Conservation (phyloP, 2,113 vertebrate species). For the Varanus komodoensis region DNA sequence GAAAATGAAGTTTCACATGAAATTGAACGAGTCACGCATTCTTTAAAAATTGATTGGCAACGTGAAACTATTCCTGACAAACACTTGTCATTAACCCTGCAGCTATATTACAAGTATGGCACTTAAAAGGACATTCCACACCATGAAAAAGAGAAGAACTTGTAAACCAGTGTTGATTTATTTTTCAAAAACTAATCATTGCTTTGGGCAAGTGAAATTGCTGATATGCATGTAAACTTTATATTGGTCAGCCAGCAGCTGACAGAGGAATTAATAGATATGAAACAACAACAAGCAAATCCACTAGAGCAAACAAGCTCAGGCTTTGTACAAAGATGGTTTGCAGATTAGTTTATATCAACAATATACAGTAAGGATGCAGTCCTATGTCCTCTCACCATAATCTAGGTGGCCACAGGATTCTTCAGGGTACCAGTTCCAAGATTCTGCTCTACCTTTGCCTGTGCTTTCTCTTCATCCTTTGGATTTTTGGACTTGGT, state of each 20-base stretch:
- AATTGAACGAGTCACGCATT: neutral
- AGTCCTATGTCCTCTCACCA: no score
- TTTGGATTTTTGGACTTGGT: no score
- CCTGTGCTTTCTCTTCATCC: no score
- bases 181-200: constrained; percentile 11
- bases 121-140: neutral
- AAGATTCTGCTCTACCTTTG: neutral
- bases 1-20: neutral
- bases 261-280: neutral
- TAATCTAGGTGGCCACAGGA: no score
- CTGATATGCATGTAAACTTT: neutral
- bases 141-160: neutral
- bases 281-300: neutral
- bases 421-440: neutral
- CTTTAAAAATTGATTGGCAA: neutral
- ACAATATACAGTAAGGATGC: neutral
- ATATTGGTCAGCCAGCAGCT: neutral
- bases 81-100: constrained; percentile 8
- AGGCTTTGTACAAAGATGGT: neutral
- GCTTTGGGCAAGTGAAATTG: neutral
- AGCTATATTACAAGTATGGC: neutral
- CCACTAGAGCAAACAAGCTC: neutral
- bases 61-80: constrained; percentile 25
- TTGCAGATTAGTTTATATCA: neutral
- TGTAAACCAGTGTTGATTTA: neutral